Base-by-base conservation (phyloP, 2,888 invertebrate genomes). In the Caenorhabditis becei region DNA sequence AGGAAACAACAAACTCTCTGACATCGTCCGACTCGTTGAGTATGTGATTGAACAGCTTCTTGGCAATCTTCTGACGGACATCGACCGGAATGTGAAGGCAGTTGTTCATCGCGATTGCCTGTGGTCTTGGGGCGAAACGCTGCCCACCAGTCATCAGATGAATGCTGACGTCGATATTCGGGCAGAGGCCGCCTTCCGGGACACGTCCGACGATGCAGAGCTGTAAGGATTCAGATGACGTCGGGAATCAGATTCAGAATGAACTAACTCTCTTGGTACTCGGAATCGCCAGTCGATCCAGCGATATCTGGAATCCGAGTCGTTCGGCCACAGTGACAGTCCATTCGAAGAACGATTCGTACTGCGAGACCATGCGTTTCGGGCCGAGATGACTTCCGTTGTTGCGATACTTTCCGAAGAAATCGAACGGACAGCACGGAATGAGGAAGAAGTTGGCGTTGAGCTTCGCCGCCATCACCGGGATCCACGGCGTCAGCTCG, bases 401-500 rank as follows among this genome's bases (percentile, higher is more conserved):
- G 26, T 71, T 77, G 16, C 2, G 2, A 26, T 95, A 97, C 92
- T 96, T 97, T 0, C 96, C 95, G 91, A 95, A 94, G 91, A 98
- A 96, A 91, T 97, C 96, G 92, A 94, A 96, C 0, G 95, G 94
- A 92, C 99, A 99, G 91, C 99, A 99, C 0, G 99, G 99, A 16
- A 99, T 93, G 1, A 98, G 92, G 91, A 98, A 97, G 91, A 95
- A 97, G 77, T 94, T 94, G 69, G 85, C 83, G n/a, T 78, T 79
- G 14, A 86, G 71, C 92, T 95, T 95, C 72, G 96, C 94, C 28
- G 97, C 95, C 88, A 98, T 94, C 0, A 97, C 94, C 23, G 98
- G 97, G 88, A 99, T 94, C 98, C 98, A 99, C 0, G 97, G 97
- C 10, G 98, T 97, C n/a, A 99, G 92, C 92, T 99, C 98, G 93